Conservation (phyloP, 2,888 invertebrate genomes). For the Lissocephala sabroskyi region DNA sequence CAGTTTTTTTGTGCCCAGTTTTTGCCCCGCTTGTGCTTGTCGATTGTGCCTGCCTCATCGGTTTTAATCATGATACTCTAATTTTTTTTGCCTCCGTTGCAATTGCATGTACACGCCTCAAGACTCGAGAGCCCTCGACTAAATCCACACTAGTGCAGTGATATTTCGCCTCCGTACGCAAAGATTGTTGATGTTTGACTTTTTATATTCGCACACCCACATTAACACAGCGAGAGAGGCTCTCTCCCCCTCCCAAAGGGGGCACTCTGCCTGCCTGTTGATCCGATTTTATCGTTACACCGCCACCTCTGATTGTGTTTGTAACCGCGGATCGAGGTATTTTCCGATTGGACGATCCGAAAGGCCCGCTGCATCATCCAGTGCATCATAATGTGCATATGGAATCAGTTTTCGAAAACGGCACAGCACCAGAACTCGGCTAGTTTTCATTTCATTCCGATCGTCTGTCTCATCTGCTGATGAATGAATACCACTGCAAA, state of each 20-base stretch:
- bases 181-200: not conserved
- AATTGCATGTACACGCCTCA: not conserved
- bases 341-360: not conserved
- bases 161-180: no score
- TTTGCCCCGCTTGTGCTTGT: not conserved
- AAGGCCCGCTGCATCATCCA: not conserved
- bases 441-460: not conserved
- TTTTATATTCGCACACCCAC: not conserved
- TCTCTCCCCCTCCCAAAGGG: no score
- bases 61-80: constrained; percentile 5
- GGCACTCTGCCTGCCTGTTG: no score
- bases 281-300: not conserved
- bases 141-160: no score
- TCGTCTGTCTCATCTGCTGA: not conserved
- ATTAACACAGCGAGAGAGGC: not conserved
- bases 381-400: no score
- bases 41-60: constrained; percentile 4
- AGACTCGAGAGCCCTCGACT: no score
- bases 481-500: not conserved
- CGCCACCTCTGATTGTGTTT: not conserved
- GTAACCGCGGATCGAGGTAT: not conserved
- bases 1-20: constrained; percentile 3
- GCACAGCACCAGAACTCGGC: not conserved
- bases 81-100: constrained; percentile 4
- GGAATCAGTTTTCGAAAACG: not conserved